Percentiles rank a stretch among this genome's conserved stretches.
Conservation (phyloP, 2,888 invertebrate species). For the Amorpha juglandis region DNA sequence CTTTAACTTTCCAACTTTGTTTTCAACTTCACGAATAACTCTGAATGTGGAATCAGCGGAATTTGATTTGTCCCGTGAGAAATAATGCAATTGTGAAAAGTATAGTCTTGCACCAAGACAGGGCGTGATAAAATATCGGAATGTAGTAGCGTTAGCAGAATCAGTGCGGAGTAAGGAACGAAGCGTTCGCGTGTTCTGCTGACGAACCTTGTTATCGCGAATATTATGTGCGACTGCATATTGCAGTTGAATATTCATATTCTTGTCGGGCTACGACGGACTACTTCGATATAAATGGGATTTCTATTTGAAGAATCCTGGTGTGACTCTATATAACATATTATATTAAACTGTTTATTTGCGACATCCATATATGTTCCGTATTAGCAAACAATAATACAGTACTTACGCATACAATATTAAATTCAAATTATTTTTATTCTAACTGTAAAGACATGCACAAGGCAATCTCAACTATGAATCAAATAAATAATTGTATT, state of each 20-base stretch:
- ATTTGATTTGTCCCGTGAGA: slow-evolving; percentile 34
- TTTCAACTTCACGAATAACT: slow-evolving; percentile 29
- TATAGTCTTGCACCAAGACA: slow-evolving; percentile 60
- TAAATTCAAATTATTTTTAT: not conserved
- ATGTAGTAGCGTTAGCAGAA: slow-evolving; percentile 60
- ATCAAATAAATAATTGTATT: not conserved
- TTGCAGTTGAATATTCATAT: slow-evolving; percentile 75
- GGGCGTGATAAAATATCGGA: slow-evolving; percentile 45
- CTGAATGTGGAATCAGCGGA: slow-evolving; percentile 25
- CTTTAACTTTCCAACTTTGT: slow-evolving; percentile 19
- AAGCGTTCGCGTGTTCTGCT: slow-evolving; percentile 60
- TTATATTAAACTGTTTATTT: not conserved
- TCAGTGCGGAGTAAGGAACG: slow-evolving; percentile 50
- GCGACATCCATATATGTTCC: not conserved
- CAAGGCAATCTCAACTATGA: not conserved
- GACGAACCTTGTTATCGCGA: slow-evolving; percentile 80
- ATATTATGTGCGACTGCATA: slow-evolving; percentile 65
- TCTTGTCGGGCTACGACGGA: slow-evolving; percentile 43
- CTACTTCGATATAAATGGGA: slow-evolving; percentile 42
- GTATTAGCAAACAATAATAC: not conserved
- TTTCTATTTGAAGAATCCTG: slow-evolving; percentile 39
- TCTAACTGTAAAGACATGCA: not conserved
- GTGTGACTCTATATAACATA: not conserved
- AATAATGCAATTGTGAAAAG: slow-evolving; percentile 44
- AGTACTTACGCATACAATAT: not conserved